Evolutionary conservation across 1,140 invertebrate genomes (phyloP).

Genomic region (Nylanderia fulva): DNA sequence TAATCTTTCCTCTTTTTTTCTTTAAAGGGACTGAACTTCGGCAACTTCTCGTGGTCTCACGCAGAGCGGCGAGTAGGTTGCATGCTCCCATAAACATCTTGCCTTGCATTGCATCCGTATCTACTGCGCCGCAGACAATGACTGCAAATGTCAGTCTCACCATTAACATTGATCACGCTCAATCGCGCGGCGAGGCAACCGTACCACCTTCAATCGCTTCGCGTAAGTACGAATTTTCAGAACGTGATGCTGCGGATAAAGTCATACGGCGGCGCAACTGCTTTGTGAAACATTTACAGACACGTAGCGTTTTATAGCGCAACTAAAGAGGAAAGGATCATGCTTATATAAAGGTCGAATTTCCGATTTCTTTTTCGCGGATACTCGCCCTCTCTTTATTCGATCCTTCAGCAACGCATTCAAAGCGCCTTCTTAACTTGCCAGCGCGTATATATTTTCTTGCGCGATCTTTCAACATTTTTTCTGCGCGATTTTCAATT

Average conservation of each 20-base stretch:
- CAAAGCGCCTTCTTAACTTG: background rate
- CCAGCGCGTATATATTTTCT: background rate
- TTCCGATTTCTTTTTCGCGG: constrained; percentile 36
- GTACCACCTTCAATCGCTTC: constrained; percentile 61
- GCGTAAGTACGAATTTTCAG: constrained; percentile 67
- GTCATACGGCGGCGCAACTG: constrained; percentile 40
- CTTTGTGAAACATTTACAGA: constrained; percentile 55
- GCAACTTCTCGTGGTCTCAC: constrained; percentile 25
- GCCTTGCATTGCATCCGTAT: constrained; percentile 73
- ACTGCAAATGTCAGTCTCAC: constrained; percentile 85
- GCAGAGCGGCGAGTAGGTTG: constrained; percentile 23
- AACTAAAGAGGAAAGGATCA: constrained; percentile 46
- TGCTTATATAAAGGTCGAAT: constrained; percentile 40
- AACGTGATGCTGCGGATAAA: constrained; percentile 59
- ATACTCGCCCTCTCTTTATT: background rate
- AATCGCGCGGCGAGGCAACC: constrained; percentile 59
- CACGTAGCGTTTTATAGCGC: constrained; percentile 1
- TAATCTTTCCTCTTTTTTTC: background rate
- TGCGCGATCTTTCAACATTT: background rate
- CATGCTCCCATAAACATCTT: constrained; percentile 78
- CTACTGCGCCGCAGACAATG: constrained; percentile 79
- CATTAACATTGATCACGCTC: constrained; percentile 84
- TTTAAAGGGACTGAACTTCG: background rate
- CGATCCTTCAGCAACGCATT: background rate
- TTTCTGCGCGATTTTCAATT: background rate